These are phyloP conservation scores for Whitmania pigra DNA, from an alignment of 1,140 invertebrate species.

Conservation along the genomic window DNA sequence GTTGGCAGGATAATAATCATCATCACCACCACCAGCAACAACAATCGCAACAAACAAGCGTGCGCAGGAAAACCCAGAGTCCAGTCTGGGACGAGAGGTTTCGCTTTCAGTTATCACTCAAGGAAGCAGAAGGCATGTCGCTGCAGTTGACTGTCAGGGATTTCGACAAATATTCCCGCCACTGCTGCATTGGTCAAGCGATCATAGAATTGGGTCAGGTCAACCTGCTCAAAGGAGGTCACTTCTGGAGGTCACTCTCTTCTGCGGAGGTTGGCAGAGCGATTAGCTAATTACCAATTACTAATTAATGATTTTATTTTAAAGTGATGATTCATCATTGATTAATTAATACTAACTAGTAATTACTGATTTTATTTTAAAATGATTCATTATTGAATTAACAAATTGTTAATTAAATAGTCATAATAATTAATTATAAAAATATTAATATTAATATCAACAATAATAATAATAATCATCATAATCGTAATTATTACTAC, in stretches of 20 bases:
- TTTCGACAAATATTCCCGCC: conserved; percentile 40
- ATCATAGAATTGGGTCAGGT: conserved; percentile 34
- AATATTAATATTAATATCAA: too few relatives aligned
- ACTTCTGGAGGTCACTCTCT: conserved; percentile 43
- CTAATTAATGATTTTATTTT: too few relatives aligned
- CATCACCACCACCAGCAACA: conserved; percentile 18
- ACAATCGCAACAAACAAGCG: conserved; percentile 38
- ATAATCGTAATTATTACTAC: too few relatives aligned
- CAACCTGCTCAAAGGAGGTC: conserved; percentile 42
- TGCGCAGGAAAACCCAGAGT: conserved; percentile 38
- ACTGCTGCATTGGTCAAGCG: conserved; percentile 38
- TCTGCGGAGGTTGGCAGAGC: conserved; percentile 25
- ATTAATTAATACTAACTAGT: too few relatives aligned
- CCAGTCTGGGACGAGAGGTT: conserved; percentile 40
- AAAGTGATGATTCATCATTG: too few relatives aligned
- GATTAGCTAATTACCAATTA: too few relatives aligned
- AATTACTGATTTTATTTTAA: too few relatives aligned
- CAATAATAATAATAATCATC: too few relatives aligned
- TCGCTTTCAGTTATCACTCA: conserved; percentile 37
- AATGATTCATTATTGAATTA: too few relatives aligned
- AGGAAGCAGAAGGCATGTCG: conserved; percentile 31
- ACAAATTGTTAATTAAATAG: too few relatives aligned
- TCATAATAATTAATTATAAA: too few relatives aligned
- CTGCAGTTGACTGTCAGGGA: conserved; percentile 40
- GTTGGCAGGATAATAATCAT: too few relatives aligned